These are phyloP conservation scores for Drosophila hamatofila DNA, from an alignment of 2,888 invertebrate genomes.

Conservation along the genomic window DNA sequence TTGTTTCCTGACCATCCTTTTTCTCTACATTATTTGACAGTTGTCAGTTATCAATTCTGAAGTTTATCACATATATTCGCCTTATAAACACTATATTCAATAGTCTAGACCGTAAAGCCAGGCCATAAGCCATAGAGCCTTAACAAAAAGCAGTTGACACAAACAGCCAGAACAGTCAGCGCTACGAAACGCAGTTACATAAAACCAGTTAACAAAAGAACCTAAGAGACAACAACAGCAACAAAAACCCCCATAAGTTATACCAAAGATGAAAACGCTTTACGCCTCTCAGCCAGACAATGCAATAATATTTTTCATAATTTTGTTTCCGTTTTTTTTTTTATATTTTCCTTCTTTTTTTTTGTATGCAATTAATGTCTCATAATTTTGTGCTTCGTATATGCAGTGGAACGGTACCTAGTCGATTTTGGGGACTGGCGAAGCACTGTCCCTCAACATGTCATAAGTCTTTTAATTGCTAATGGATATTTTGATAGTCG, in stretches of 20 bases:
- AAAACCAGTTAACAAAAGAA: conserved; percentile 75
- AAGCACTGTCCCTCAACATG: conserved; percentile 59
- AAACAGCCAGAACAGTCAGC: conserved; percentile 28
- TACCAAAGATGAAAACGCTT: conserved; percentile 56
- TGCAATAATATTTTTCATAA: conserved; percentile 83
- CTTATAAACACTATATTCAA: conserved; percentile 47
- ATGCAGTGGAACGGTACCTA: conserved; percentile 36
- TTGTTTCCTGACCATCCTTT: background rate
- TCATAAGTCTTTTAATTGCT: conserved; percentile 77
- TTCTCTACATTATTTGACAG: background rate
- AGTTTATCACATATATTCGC: conserved; percentile 38
- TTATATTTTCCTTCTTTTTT: conserved; percentile 11
- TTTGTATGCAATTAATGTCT: conserved; percentile 80
- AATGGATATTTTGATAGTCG: conserved; percentile 73
- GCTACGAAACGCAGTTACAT: conserved; percentile 54
- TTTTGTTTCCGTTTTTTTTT: conserved; percentile 64
- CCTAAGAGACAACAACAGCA: conserved; percentile 21
- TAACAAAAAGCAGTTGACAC: conserved; percentile 44
- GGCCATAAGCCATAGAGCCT: conserved; percentile 36
- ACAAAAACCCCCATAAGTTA: conserved; percentile 20
- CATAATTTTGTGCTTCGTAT: conserved; percentile 75
- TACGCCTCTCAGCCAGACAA: conserved; percentile 66
- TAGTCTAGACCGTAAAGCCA: conserved; percentile 32
- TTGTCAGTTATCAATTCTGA: conserved; percentile 36
- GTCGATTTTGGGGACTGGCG: conserved; percentile 13